Conservation (phyloP, 2,113 vertebrate genomes). For the Oncorhynchus keta region DNA sequence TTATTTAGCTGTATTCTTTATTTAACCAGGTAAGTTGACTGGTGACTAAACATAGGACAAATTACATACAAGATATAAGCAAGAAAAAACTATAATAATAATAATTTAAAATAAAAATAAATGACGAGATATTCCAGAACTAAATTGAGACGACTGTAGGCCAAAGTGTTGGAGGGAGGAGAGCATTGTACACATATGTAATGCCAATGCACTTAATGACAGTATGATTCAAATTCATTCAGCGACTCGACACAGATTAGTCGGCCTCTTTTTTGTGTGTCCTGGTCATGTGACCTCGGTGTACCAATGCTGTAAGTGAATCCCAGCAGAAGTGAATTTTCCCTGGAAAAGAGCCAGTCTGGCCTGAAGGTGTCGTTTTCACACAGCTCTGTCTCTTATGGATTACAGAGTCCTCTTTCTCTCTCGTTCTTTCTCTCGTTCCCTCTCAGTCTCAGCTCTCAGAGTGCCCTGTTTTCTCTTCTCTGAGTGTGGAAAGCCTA, state of each 20-base stretch:
- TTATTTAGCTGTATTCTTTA: too few relatives aligned
- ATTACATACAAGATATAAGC: too few relatives aligned
- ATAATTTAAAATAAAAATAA: neutral
- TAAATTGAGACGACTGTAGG: neutral
- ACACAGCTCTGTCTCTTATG: conserved; percentile 25
- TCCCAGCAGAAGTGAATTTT: conserved; percentile 1
- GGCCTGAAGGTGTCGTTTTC: conserved; percentile 16
- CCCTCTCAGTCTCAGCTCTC: neutral
- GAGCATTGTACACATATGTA: neutral
- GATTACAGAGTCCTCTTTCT: conserved; percentile 42
- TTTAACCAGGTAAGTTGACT: neutral
- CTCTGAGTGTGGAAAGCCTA: conserved; percentile 29
- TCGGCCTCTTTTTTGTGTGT: neutral
- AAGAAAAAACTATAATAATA: too few relatives aligned
- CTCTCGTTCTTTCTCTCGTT: conserved; percentile 27
- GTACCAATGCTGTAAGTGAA: conserved; percentile 2
- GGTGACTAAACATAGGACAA: too few relatives aligned
- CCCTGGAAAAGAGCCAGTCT: conserved; percentile 17
- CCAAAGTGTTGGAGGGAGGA: neutral
- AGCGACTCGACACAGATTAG: neutral
- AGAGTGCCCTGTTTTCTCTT: conserved; percentile 50
- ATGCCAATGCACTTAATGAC: neutral
- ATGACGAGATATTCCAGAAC: neutral
- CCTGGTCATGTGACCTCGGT: conserved; percentile 6
- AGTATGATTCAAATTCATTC: neutral